Conservation (phyloP, 2,113 vertebrate species). For the Amphiprion percula region DNA sequence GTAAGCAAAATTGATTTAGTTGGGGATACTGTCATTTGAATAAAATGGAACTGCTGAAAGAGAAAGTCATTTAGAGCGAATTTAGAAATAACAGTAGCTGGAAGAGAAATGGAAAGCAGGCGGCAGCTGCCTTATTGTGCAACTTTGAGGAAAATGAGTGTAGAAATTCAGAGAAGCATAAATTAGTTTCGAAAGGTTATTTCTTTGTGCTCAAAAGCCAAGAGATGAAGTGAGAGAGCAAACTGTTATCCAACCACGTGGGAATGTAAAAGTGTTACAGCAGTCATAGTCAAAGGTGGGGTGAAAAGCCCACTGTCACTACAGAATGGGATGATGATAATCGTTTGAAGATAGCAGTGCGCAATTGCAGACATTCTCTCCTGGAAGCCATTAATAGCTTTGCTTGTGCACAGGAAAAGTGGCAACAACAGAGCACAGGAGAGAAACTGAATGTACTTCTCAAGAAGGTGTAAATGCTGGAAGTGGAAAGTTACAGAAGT, state of each 20-base stretch:
- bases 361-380: background rate
- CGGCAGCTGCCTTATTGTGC: conserved; percentile 49
- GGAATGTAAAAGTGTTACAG: no score
- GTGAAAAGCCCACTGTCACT: background rate
- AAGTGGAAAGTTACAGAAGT: no score
- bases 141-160: conserved; percentile 57
- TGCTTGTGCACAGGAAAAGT: background rate
- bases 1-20: conserved; percentile 60
- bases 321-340: background rate
- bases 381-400: conserved; percentile 3
- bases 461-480: background rate
- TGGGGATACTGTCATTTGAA: conserved; percentile 54
- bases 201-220: conserved; percentile 60
- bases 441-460: background rate
- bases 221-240: conserved; percentile 36
- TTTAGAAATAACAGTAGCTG: conserved; percentile 63
- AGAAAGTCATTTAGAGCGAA: conserved; percentile 66
- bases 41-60: conserved; percentile 51
- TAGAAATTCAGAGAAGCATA: conserved; percentile 57
- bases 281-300: no score
- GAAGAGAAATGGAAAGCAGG: conserved; percentile 53
- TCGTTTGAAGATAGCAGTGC: background rate
- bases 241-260: background rate
- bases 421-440: background rate
- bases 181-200: conserved; percentile 75